phyloP scores from a whole-genome alignment of 2,888 invertebrate species.

The Catocala fraxini region DNA sequence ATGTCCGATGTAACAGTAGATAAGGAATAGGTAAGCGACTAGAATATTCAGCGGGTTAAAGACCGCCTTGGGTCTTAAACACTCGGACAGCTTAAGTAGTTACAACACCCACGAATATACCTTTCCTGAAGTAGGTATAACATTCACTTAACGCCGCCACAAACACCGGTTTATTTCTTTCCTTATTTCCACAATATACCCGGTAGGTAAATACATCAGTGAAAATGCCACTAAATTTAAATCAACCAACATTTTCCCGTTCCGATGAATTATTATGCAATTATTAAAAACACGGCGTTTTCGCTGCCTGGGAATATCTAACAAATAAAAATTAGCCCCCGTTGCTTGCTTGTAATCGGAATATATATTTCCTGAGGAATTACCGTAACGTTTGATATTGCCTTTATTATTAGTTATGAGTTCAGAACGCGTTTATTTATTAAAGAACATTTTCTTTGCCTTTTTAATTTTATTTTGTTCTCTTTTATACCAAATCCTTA shows the following conservation, averaged over 20 bases:
- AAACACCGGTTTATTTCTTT: constrained; percentile 27
- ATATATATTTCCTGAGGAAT: constrained; percentile 32
- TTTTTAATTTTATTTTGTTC: constrained; percentile 21
- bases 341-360: constrained; percentile 33
- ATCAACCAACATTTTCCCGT: constrained; percentile 30
- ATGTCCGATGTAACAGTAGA: too few relatives aligned
- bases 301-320: constrained; percentile 19
- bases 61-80: constrained; percentile 14
- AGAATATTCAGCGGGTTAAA: constrained; percentile 11
- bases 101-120: constrained; percentile 27
- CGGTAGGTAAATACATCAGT: constrained; percentile 5
- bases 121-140: constrained; percentile 18
- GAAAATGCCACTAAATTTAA: constrained; percentile 42
- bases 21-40: too few relatives aligned
- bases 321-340: constrained; percentile 39
- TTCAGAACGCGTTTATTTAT: constrained; percentile 24
- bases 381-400: constrained; percentile 19
- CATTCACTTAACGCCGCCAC: constrained; percentile 19
- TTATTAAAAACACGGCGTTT: constrained; percentile 45
- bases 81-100: constrained; percentile 31
- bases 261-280: constrained; percentile 46
- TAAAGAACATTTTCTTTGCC: constrained; percentile 27
- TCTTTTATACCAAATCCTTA: background rate
- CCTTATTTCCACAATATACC: constrained; percentile 15
- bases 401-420: constrained; percentile 38